Percentiles rank a stretch among this genome's conserved stretches.
Conservation (phyloP, 2,888 invertebrate genomes). For the Oxycera nigricornis region DNA sequence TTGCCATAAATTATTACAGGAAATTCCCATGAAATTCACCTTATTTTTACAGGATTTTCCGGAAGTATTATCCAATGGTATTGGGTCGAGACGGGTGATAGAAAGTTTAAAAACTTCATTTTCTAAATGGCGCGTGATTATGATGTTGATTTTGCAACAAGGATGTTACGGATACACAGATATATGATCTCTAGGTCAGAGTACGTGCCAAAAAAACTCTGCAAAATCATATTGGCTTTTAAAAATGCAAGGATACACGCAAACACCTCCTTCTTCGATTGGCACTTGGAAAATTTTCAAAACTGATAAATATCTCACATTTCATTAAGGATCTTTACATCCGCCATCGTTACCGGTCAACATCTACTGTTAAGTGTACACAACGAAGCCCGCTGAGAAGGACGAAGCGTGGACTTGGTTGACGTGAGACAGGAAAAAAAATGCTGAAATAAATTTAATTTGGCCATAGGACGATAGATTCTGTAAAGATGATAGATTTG, state of each 20-base stretch:
- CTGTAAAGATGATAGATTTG: constrained; percentile 4
- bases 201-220: no score
- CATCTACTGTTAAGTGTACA: no score
- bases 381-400: no score
- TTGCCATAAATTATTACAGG: constrained; percentile 29
- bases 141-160: not conserved
- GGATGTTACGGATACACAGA: not conserved
- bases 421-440: not conserved
- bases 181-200: not conserved
- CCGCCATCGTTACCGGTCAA: no score
- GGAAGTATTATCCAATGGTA: not conserved
- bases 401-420: no score
- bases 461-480: not conserved
- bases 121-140: not conserved
- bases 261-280: no score
- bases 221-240: no score
- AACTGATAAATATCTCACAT: no score
- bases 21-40: constrained; percentile 10
- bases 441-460: constrained; percentile 6
- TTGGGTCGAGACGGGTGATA: not conserved
- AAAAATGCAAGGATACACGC: no score
- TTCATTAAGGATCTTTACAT: no score
- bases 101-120: not conserved
- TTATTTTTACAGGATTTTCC: not conserved
- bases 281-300: no score